These are phyloP conservation scores for Sturnira hondurensis DNA, from an alignment of 2,113 vertebrate species.

Conservation along the genomic window DNA sequence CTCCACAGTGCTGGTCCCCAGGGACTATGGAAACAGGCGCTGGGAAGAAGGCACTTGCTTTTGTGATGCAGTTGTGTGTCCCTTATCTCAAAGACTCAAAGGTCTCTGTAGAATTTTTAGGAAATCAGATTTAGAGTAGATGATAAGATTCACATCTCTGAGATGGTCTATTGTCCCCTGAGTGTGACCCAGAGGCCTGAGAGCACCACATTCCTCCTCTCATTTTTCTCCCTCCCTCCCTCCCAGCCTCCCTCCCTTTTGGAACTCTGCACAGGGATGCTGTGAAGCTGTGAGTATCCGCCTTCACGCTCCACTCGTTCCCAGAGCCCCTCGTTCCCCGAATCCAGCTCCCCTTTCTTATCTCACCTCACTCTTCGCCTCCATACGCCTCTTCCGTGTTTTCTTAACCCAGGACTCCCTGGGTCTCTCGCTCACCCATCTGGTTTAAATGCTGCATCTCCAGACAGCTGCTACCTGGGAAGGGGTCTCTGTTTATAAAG, in stretches of 20 bases:
- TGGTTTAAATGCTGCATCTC: background rate
- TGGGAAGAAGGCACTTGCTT: background rate
- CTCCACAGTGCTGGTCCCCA: fast-evolving
- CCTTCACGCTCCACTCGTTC: fast-evolving
- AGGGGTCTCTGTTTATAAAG: background rate
- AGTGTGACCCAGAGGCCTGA: fast-evolving
- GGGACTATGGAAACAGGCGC: fast-evolving
- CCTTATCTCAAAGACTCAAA: background rate
- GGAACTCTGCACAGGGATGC: background rate
- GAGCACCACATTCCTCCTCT: fast-evolving
- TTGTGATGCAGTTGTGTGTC: background rate
- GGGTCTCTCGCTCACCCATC: background rate
- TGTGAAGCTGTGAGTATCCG: too few species aligned
- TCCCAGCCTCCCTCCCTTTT: background rate
- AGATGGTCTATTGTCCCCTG: background rate
- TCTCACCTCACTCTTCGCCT: fast-evolving
- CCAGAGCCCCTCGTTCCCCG: background rate
- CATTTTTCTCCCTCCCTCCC: too few species aligned
- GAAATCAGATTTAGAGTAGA: background rate
- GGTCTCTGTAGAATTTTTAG: background rate
- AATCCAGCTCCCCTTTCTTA: too few species aligned
- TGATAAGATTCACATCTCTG: fast-evolving
- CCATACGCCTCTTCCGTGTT: too few species aligned
- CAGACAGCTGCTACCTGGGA: background rate
- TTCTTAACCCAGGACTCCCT: background rate